phyloP scores from a whole-genome alignment of 2,113 vertebrate genomes.

The Prionailurus viverrinus region DNA sequence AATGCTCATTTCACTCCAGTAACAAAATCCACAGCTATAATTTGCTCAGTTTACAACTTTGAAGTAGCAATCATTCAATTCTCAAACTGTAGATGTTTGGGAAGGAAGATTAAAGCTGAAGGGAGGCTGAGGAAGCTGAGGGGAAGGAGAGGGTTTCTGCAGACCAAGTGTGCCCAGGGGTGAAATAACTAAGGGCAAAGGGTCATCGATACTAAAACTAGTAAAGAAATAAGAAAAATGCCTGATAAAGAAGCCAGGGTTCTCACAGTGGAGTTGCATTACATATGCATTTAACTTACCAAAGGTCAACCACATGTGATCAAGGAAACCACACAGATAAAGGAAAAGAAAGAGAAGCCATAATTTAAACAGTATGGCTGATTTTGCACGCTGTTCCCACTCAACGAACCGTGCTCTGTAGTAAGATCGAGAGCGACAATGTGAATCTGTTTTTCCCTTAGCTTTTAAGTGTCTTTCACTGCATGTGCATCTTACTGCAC shows the following conservation, averaged over 20 bases:
- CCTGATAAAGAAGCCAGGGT: neutral
- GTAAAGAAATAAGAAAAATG: neutral
- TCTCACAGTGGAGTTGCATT: neutral
- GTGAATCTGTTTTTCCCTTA: neutral
- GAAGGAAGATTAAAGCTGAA: slow-evolving; percentile 27
- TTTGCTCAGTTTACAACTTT: slow-evolving; percentile 58
- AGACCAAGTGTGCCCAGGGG: neutral
- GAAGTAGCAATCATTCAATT: slow-evolving; percentile 21
- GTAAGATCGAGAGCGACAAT: neutral
- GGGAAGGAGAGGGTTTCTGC: neutral
- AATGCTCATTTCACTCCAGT: neutral
- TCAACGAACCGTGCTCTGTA: neutral
- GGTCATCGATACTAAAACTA: neutral
- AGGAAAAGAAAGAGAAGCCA: neutral
- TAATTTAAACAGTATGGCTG: neutral
- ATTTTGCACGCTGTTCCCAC: neutral
- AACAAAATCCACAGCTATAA: slow-evolving; percentile 20
- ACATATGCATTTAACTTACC: neutral
- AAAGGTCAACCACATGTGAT: neutral
- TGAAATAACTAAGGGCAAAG: neutral
- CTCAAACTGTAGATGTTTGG: slow-evolving; percentile 35
- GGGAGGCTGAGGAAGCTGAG: neutral
- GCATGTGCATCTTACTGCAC: neutral
- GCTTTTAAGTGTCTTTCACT: neutral
- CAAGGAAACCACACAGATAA: neutral